These are phyloP conservation scores for Chironomus tentans DNA, from an alignment of 2,888 invertebrate species.

Conservation along the genomic window DNA sequence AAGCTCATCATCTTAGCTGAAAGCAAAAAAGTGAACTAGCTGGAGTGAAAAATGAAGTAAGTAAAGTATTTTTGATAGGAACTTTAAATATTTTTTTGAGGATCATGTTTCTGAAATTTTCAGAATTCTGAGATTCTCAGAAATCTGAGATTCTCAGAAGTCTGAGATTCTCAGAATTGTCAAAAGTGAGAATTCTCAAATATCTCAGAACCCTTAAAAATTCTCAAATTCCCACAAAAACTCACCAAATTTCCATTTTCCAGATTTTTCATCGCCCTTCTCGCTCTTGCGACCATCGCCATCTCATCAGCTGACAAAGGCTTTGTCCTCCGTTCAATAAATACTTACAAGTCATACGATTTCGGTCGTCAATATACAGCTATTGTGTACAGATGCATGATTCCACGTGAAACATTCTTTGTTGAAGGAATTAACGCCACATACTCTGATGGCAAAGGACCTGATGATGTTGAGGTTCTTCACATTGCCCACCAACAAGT, in stretches of 20 bases:
- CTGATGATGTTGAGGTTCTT: neutral
- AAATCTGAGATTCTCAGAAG: too few species aligned
- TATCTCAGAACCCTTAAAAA: too few species aligned
- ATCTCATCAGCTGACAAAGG: neutral
- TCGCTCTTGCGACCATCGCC: neutral
- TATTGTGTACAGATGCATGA: neutral
- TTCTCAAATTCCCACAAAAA: too few species aligned
- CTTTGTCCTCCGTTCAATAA: neutral
- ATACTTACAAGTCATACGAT: neutral
- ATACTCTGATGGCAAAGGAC: neutral
- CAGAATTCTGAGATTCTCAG: too few species aligned
- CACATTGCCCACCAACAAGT: neutral
- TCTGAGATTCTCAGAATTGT: too few species aligned
- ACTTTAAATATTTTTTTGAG: too few species aligned
- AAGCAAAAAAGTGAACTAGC: too few species aligned
- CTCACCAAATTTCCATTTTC: neutral
- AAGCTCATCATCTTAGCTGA: too few species aligned
- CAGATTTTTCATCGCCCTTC: neutral
- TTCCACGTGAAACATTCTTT: neutral
- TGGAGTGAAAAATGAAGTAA: too few species aligned
- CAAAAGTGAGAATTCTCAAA: too few species aligned
- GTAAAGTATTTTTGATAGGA: too few species aligned
- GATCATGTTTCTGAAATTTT: too few species aligned
- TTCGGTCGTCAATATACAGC: neutral
- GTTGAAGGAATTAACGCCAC: neutral